Conservation (phyloP, 2,113 vertebrate genomes). For the Mirza zaza region DNA sequence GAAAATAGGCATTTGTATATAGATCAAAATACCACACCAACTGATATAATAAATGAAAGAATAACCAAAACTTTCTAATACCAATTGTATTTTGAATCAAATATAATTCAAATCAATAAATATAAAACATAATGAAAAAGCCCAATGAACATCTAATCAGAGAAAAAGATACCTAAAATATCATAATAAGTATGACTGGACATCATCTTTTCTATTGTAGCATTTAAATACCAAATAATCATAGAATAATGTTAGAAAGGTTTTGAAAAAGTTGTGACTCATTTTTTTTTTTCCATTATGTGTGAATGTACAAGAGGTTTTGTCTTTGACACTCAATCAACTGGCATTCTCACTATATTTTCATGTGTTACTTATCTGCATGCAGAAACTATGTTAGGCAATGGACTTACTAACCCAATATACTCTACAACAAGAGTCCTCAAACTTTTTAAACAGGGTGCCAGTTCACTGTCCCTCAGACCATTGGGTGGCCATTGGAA, state of each 20-base stretch:
- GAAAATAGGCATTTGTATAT: not conserved
- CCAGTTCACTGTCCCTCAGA: too few relatives aligned
- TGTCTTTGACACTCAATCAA: not conserved
- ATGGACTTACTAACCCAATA: not conserved
- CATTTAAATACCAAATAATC: not conserved
- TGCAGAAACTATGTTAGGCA: not conserved
- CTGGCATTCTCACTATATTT: not conserved
- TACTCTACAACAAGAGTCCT: not conserved
- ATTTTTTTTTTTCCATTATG: not conserved
- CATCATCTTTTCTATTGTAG: not conserved
- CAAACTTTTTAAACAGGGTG: too few relatives aligned
- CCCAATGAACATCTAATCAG: not conserved
- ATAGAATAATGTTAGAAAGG: not conserved
- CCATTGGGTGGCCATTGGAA: too few relatives aligned
- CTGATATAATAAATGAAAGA: not conserved
- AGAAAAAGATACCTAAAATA: not conserved
- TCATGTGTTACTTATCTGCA: not conserved
- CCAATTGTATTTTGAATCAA: not conserved
- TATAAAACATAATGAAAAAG: not conserved
- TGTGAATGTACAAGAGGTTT: not conserved
- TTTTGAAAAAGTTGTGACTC: not conserved
- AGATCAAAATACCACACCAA: not conserved
- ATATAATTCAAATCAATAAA: constrained; percentile 25
- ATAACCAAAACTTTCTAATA: not conserved
- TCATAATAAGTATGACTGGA: not conserved